Conservation (phyloP, 1,140 invertebrate genomes). For the Bombus consobrinus region DNA sequence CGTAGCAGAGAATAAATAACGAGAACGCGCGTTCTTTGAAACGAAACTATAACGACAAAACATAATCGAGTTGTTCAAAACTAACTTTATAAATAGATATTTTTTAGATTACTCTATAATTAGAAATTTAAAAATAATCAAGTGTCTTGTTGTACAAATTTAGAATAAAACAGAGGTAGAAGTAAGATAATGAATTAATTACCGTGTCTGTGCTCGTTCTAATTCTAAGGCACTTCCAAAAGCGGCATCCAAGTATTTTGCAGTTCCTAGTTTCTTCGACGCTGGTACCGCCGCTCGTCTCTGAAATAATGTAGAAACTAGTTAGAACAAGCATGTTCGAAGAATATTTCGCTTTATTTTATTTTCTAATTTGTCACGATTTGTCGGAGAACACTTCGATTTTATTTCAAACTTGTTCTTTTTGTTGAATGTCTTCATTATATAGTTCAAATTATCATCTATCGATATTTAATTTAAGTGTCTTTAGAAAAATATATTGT, state of each 20-base stretch:
- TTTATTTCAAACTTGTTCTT: neutral
- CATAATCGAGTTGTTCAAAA: neutral
- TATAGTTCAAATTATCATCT: neutral
- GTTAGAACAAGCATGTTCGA: neutral
- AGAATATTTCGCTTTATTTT: neutral
- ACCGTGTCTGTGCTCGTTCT: slow-evolving; percentile 70
- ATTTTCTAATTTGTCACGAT: neutral
- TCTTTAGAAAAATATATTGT: too few species aligned
- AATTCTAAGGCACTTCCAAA: slow-evolving; percentile 68
- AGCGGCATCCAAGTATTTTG: slow-evolving; percentile 66
- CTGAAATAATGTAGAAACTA: slow-evolving; percentile 53
- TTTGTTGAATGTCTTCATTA: neutral
- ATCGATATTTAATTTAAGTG: neutral
- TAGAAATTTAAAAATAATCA: neutral
- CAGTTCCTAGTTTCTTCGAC: slow-evolving; percentile 63
- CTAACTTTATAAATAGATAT: too few species aligned
- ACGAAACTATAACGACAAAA: neutral
- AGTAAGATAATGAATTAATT: slow-evolving; percentile 32
- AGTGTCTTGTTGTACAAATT: neutral
- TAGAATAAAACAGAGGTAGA: neutral
- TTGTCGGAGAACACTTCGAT: neutral
- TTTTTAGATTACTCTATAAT: neutral
- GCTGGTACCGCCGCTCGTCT: slow-evolving; percentile 66
- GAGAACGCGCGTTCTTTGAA: neutral
- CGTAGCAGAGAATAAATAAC: neutral